phyloP scores from a whole-genome alignment of 1,140 invertebrate species.

The Habropoda laboriosa region DNA sequence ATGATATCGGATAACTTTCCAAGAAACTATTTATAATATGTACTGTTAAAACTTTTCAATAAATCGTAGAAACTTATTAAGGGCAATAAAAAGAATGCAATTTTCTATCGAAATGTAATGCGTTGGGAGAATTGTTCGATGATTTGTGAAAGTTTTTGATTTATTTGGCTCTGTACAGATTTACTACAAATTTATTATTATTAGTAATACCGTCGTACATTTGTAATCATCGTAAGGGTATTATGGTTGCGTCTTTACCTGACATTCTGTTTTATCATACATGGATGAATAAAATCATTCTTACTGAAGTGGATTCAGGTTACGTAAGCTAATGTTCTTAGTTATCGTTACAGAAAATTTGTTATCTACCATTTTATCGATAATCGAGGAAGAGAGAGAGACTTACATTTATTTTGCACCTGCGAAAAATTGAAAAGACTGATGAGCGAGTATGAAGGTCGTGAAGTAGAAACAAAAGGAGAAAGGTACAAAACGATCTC shows the following conservation, averaged over 20 bases:
- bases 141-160: constrained; percentile 73
- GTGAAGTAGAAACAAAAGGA: constrained; percentile 13
- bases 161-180: constrained; percentile 77
- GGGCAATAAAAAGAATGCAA: too few species aligned
- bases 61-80: too few species aligned
- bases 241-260: constrained; percentile 38
- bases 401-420: constrained; percentile 16
- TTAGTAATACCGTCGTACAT: constrained; percentile 72
- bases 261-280: constrained; percentile 32
- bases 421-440: not conserved
- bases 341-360: constrained; percentile 20
- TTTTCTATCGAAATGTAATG: not conserved
- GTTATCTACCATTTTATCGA: constrained; percentile 9
- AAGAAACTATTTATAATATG: too few species aligned
- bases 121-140: not conserved
- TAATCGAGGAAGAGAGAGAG: not conserved
- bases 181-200: constrained; percentile 78
- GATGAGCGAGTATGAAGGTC: constrained; percentile 29
- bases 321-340: constrained; percentile 6
- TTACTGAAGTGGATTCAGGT: constrained; percentile 24
- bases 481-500: not conserved
- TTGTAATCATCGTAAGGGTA: constrained; percentile 64
- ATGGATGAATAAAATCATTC: constrained; percentile 33
- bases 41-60: too few species aligned
- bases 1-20: too few species aligned